Evolutionary conservation across 1,140 invertebrate species (phyloP), one percentile per base, ranked within the genome.

Genomic region (Solenopsis invicta): DNA sequence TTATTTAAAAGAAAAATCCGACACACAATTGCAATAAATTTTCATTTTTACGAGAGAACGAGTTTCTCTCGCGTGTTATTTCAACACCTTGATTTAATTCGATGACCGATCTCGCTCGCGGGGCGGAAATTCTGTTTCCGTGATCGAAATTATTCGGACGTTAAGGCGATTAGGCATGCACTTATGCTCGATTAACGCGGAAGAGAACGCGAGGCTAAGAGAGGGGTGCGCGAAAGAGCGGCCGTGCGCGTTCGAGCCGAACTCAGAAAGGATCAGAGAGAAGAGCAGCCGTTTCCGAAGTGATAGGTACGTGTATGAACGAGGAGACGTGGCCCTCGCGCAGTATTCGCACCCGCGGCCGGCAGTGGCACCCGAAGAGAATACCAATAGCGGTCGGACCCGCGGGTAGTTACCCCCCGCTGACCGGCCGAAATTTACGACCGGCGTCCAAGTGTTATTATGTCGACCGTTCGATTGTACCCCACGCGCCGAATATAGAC

Each of bases 381-480:
- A 93, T 93, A 93, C 85, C 90, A 94, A 93, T 92, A 88, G 88
- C 77, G 86, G 86, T 89, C 85, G 85, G 88, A 84, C 62, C 75
- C 74, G 41, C 71, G 88, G 77, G 71, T 76, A 48, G 67, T 80
- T 86, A 91, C 88, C 81, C 84, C 37, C 37, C 21, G 59, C 45
- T 48, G 29, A 66, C 37, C 85, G 88, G 86, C 90, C 41, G 45
- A 91, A 93, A 93, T 94, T 93, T 93, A 93, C 91, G 93, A 81
- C 61, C 88, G 88, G 81, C 88, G 85, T 93, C 89, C 91, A 92
- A 92, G 89, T 92, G 91, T 93, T 94, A 93, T 94, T 92, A 94
- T 91, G 91, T 91, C 92, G 87, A 87, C 84, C 88, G 89, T 90
- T 92, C 92, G 90, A 94, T 94, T 91, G 88, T 89, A 80, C 69